Percentiles rank a stretch among this genome's conserved stretches.
Conservation (phyloP, 2,113 vertebrate genomes). For the Chlorocebus sabaeus region DNA sequence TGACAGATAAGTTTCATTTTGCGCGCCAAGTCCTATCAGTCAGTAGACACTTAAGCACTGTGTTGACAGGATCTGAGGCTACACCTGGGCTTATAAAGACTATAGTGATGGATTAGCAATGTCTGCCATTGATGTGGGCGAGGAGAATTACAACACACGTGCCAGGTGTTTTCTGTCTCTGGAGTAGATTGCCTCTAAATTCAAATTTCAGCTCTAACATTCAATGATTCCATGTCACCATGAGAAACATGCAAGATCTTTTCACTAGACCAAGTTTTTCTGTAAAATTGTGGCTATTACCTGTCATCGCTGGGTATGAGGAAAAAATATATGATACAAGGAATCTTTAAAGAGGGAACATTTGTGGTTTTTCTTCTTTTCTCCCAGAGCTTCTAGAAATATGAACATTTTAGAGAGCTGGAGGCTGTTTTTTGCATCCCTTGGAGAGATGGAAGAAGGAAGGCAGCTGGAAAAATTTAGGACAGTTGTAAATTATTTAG, state of each 20-base stretch:
- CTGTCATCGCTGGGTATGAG: not conserved
- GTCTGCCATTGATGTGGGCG: not conserved
- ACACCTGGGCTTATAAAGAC: not conserved
- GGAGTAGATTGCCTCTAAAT: constrained; percentile 12
- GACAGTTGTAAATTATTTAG: constrained; percentile 69
- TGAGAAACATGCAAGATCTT: constrained; percentile 12
- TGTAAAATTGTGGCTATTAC: constrained; percentile 37
- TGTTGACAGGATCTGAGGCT: not conserved
- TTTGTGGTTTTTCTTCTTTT: not conserved
- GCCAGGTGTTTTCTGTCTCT: not conserved
- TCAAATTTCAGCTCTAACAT: not conserved
- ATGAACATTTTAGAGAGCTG: not conserved
- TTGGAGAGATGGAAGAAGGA: constrained; percentile 2
- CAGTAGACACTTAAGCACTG: not conserved
- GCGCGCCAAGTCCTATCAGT: not conserved
- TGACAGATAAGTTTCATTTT: not conserved
- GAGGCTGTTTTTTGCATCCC: not conserved
- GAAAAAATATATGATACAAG: not conserved
- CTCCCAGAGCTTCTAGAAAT: constrained; percentile 34
- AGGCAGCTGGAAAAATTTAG: constrained; percentile 64
- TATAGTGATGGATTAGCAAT: not conserved
- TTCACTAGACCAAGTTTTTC: not conserved
- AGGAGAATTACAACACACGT: not conserved
- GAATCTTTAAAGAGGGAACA: constrained; percentile 24
- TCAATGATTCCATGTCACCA: not conserved